Percentiles rank a stretch among this genome's conserved stretches.
phyloP scores from a whole-genome alignment of 1,140 invertebrate species.

The Bathynomus jamesi region DNA sequence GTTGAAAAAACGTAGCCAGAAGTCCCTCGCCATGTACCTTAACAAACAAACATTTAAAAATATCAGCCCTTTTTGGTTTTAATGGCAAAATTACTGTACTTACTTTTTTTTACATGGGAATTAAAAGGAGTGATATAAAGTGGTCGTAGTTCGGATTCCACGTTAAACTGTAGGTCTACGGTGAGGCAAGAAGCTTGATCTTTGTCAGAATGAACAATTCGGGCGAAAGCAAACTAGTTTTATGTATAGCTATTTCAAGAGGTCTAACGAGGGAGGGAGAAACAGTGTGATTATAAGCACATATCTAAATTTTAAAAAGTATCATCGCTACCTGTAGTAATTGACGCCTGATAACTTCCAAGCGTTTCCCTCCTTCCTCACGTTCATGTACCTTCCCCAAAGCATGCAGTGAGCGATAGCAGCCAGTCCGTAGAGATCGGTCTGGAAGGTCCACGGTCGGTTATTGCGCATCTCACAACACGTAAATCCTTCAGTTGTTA shows the following conservation, averaged over 20 bases:
- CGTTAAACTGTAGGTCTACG: too few relatives aligned
- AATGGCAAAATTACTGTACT: too few relatives aligned
- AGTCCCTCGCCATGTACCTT: conserved; percentile 35
- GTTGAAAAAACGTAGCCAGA: conserved; percentile 39
- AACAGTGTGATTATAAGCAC: neutral
- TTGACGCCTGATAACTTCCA: conserved; percentile 22
- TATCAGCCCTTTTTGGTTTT: too few relatives aligned
- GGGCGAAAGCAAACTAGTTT: too few relatives aligned
- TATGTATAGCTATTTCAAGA: neutral
- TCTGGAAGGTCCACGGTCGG: conserved; percentile 83
- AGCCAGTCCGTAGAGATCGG: conserved; percentile 78
- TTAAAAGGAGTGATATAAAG: neutral
- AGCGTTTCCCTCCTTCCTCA: conserved; percentile 52
- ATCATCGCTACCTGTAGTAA: conserved; percentile 20
- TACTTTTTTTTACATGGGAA: too few relatives aligned
- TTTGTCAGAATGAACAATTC: too few relatives aligned
- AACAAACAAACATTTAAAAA: too few relatives aligned
- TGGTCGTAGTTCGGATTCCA: too few relatives aligned
- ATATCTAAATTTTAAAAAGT: neutral
- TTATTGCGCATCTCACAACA: conserved; percentile 80
- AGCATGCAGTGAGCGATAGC: conserved; percentile 75
- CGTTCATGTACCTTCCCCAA: conserved; percentile 80
- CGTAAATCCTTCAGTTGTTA: conserved; percentile 61
- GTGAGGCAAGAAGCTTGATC: too few relatives aligned
- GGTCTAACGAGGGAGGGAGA: neutral